Base-by-base conservation (phyloP, 64 coral and sea anemone genomes). In the Cladopsammia gracilis region DNA sequence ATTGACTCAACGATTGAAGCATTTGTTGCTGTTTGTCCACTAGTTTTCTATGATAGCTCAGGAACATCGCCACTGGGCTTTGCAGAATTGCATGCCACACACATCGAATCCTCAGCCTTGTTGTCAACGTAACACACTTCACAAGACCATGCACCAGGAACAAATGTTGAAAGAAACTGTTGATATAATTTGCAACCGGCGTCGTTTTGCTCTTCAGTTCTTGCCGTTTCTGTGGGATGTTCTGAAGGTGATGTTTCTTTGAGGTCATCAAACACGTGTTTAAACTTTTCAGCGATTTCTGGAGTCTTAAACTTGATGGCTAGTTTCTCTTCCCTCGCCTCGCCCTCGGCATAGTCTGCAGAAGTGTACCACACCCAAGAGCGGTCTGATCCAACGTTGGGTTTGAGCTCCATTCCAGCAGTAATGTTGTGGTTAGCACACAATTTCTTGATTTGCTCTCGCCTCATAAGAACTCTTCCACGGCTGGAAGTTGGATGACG, bases 391-490 rank as follows among this genome's bases (percentile, higher is more conserved):
- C 90, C 86, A 13, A 88, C 70, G 46, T 90, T 93, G 14, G 94
- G 74, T 84, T 88, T 93, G 3, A 99, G 94, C 47, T 96, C 91
- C 98, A 99, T 96, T 69, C 91, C 94, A 64, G 51, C 44, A 44
- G 54, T 96, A 12, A 99, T 83, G 50, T 56, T 89, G 44, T 99
- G 98, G 90, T 99, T 99, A 7, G 98, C 98, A 89, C 94, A 99
- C 19, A 99, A 71, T 69, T 99, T 98, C 18, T 95, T 64, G 18
- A 98, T 82, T 75, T 98, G 97, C 25, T 96, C 97, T 5, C 97
- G 86, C 65, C 97, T 95, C 94, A 98, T 98, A 15, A 98, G 81
- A 54, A 98, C 94, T 74, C 98, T 78, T 53, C 88, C 92, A 83
- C 85, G 76, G 6, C 91, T 88, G 25, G 52, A 92, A 50, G 25